Base-by-base conservation (phyloP, 1,140 invertebrate genomes). In the Megalonaias nervosa region DNA sequence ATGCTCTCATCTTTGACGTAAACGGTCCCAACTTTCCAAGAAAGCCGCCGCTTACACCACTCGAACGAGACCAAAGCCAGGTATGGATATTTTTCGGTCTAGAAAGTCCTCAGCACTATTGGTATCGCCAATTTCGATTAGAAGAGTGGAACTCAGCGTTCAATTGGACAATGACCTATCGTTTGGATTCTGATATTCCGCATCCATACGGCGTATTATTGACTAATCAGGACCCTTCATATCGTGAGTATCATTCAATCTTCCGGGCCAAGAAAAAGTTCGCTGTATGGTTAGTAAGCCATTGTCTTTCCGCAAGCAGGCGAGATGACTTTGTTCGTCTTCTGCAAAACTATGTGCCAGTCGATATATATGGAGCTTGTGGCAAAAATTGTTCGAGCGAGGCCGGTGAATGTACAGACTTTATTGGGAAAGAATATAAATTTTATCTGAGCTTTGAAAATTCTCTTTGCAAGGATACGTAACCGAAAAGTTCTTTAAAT, bases 401-500 rank as follows among this genome's bases (percentile, higher is more conserved):
- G 16, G 58, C 62, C 2, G 61, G 31, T 5, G 59, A 76, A 0
- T 74, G 80, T 56, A 6, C 64, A 11, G 6, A 48, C 21, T 15
- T 58, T 17, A 57, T 78, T 19, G 55, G 58, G n/a, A 69, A 69
- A n/a, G 59, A 71, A 3, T 82, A 84, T 64, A 84, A 82, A 74
- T 85, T 85, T 70, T 92, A 91, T 72, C 71, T 92, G 12, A 67
- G 89, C 17, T 91, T 92, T 77, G 91, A 92, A 91, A 99, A 99
- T 91, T 97, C 97, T 1, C 98, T 98, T 86, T 99, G 97, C 89
- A 93, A 94, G 67, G 97, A 99, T 99, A 99, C 89, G 96, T 98
- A 65, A 98, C 97, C 0, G 97, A 99, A 88, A 99, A 99, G 89
- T 97, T 98, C 89, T 99, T 97, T 88, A 61, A 60, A 19, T 62